Evolutionary conservation across 2,888 invertebrate species (phyloP), one percentile per base, ranked within the genome.

Genomic region (Autographa gamma): DNA sequence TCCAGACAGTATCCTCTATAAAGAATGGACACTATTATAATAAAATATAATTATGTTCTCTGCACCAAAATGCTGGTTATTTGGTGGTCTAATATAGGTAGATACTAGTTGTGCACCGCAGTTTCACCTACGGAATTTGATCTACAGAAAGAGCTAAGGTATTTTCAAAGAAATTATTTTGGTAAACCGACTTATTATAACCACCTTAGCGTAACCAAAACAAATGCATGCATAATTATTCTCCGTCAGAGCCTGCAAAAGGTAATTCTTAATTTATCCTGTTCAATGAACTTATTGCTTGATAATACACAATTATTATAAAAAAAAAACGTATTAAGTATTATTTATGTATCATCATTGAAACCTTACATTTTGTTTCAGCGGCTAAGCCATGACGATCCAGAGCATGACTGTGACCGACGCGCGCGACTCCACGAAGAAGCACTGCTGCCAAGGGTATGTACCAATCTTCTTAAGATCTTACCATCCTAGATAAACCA

Each of bases 401-500:
- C 89, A 89, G 34, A 94, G 92, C 61, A 93, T 95, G 94, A 91
- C 89, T 2, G 93, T 95, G n/a, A 93, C 92, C 0, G 93, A 93
- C 2, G 87, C 92, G 0, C 78, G 89, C 18, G 90, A 89, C 8
- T 84, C 86, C 16, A 88, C 91, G 0, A 85, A 84, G 41, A 89
- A 80, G 70, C 86, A 82, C 60, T 93, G 90, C 75, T 93, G 87
- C 43, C 75, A 67, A 76, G 81, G 92, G 94, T 93, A 85, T 77
- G 88, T 80, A 71, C 38, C 9, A 32, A 41, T 48, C 16, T 7
- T n/a, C 7, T 0, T 48, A n/a, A n/a, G 7, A 38, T 11, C 6
- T 0, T 48, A n/a, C 48, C n/a, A 38, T 11, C 6, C 34, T 34
- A 38, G 9, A 38, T 38, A 11, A 38, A 38, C 1, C 34, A 34